Evolutionary conservation across 2,113 vertebrate species (phyloP).

Genomic region (Corapipo altera): DNA sequence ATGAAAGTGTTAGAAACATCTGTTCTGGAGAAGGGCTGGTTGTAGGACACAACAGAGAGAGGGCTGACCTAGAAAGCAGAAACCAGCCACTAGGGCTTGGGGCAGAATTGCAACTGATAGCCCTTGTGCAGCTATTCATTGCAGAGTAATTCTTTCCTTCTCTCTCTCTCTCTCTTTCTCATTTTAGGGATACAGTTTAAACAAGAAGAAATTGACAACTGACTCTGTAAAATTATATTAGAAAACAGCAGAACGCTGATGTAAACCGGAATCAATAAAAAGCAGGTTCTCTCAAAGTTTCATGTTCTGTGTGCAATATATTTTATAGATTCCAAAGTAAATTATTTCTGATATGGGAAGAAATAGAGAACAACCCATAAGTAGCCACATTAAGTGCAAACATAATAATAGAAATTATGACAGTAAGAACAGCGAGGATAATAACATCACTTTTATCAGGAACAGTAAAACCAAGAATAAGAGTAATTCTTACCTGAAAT

Average conservation of each 20-base stretch:
- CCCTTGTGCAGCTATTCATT: background rate
- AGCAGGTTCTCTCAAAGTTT: background rate
- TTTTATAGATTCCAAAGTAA: background rate
- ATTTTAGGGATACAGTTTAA: background rate
- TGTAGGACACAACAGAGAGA: background rate
- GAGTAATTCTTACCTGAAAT: slow-evolving; percentile 87
- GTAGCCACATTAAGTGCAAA: background rate
- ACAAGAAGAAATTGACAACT: background rate
- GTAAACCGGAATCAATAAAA: background rate
- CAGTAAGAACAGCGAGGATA: background rate
- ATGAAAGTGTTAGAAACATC: background rate
- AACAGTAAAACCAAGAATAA: background rate
- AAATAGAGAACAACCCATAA: background rate
- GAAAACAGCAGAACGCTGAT: background rate
- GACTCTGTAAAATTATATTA: background rate
- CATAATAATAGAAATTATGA: background rate
- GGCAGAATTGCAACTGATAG: background rate
- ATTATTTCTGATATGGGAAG: background rate
- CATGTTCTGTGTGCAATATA: accelerated
- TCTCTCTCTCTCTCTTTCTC: background rate
- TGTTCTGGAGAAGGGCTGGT: background rate
- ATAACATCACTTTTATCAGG: background rate
- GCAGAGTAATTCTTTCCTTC: background rate
- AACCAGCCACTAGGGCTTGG: background rate
- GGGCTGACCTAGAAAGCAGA: background rate